Percentiles rank a stretch among this genome's conserved stretches.
Evolutionary conservation across 2,888 invertebrate species (phyloP).

Genomic region (Junonia oenone): DNA sequence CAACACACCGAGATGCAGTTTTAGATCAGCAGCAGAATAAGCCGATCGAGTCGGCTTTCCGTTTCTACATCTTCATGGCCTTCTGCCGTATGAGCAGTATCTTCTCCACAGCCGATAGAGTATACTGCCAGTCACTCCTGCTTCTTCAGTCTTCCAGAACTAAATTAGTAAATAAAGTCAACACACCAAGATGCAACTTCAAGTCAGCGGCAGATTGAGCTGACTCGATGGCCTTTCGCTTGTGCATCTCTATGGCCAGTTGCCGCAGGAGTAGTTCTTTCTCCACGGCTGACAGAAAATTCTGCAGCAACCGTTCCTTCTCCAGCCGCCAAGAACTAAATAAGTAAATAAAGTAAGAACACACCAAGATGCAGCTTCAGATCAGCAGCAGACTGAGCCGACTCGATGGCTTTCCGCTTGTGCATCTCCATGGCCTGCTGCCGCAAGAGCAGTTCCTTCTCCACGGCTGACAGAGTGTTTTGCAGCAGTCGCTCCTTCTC

Average conservation of each 20-base stretch:
- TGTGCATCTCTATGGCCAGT: constrained; percentile 98
- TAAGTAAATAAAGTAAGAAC: background rate
- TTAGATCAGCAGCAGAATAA: too few species aligned
- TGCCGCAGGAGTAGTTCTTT: constrained; percentile 95
- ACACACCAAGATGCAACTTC: constrained; percentile 91
- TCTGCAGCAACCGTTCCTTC: constrained; percentile 95
- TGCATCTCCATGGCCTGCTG: constrained; percentile 99
- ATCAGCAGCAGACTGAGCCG: constrained; percentile 97
- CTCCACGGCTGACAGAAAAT: constrained; percentile 94
- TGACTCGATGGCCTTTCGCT: constrained; percentile 97
- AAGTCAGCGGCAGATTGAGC: constrained; percentile 98
- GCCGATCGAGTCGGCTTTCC: too few species aligned
- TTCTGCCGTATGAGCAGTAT: too few species aligned
- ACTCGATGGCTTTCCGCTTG: constrained; percentile 97
- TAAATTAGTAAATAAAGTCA: too few species aligned
- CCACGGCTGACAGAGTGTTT: constrained; percentile 93
- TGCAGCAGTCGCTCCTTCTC: constrained; percentile 97
- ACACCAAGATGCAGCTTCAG: constrained; percentile 90
- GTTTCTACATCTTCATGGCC: too few species aligned
- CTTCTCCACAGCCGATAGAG: too few species aligned
- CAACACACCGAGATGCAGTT: too few species aligned
- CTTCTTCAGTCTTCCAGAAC: too few species aligned
- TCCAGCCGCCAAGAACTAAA: constrained; percentile 96
- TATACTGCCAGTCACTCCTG: too few species aligned
- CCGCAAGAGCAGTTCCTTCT: constrained; percentile 94